These are phyloP conservation scores for Hirundichthys speculiger DNA, from an alignment of 2,113 vertebrate species.

Conservation along the genomic window DNA sequence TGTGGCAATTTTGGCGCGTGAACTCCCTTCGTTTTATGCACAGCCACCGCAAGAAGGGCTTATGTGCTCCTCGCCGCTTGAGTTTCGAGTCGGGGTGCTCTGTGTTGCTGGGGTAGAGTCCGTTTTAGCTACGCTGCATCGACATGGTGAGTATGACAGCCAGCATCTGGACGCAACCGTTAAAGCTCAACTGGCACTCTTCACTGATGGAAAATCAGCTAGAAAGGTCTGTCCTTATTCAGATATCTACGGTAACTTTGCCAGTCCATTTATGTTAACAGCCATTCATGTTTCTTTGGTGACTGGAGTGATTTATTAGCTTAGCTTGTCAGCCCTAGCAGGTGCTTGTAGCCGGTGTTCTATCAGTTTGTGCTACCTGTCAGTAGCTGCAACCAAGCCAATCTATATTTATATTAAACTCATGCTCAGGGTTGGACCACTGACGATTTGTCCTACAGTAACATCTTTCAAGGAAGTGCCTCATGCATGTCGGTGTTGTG, in stretches of 20 bases:
- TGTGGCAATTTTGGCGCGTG: constrained; percentile 41
- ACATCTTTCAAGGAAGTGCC: too few species aligned
- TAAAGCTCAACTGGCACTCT: background rate
- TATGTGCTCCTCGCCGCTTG: constrained; percentile 80
- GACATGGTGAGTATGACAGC: constrained; percentile 80
- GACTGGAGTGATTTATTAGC: constrained; percentile 13
- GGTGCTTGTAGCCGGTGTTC: constrained; percentile 26
- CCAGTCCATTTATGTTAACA: background rate
- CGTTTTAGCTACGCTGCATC: constrained; percentile 74
- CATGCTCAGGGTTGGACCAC: too few species aligned
- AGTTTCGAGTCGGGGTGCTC: constrained; percentile 75
- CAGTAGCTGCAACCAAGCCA: too few species aligned
- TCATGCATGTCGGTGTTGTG: too few species aligned
- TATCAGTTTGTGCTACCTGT: background rate
- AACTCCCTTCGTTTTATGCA: constrained; percentile 49
- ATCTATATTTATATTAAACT: too few species aligned
- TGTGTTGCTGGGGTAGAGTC: constrained; percentile 75
- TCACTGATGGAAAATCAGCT: background rate
- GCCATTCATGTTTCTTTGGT: background rate
- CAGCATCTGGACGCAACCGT: constrained; percentile 6
- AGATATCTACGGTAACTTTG: background rate
- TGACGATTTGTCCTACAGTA: too few species aligned
- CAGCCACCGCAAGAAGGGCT: constrained; percentile 64
- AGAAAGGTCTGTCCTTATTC: background rate
- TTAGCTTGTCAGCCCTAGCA: constrained; percentile 42